Evolutionary conservation across 2,113 vertebrate species (phyloP), one percentile per base, ranked within the genome.

Genomic region (Pristiophorus japonicus): DNA sequence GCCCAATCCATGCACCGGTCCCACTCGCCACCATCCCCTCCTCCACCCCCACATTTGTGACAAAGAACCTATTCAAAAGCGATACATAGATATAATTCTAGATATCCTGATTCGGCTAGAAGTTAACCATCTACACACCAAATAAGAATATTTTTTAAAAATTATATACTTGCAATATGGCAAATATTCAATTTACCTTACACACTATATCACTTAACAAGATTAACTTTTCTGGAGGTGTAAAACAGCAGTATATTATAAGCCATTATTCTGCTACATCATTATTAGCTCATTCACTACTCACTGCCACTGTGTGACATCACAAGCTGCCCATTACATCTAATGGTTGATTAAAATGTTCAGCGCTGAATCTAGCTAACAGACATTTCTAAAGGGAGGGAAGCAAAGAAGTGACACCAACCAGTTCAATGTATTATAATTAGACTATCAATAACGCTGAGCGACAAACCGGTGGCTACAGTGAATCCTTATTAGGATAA

Each of bases 231-330:
- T 47, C 42, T 59, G 87, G 51, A n/a, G 87, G n/a, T 47, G 38
- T 12, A 66, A 42, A 59, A 59, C 45, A 59, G 55, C 27, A 90
- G 45, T 59, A 27, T 90, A 59, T 51, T 90, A 3, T 34, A 90
- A 94, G 63, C 6, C 22, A 67, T 24, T 94, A 94, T 67, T 91
- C 55, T 62, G 20, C 42, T 42, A 67, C n/a, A 73, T 45, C 93
- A 94, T 94, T 94, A 67, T 94, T 94, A 94, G 93, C 93, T 94
- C 93, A 51, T 34, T 94, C 65, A 6, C 66, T 70, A 73, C 65
- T 47, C 66, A 70, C 65, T 70, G 66, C 0, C 42, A 94, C 93
- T 34, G n/a, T 2, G 30, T 94, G 65, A 94, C 66, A 73, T 70
- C 93, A 73, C 12, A 47, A 94, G 85, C 20, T 30, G 30, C 27